These are phyloP conservation scores for Sebastes kiyomatsui DNA, from an alignment of 2,797 vertebrate species.

Conservation along the genomic window DNA sequence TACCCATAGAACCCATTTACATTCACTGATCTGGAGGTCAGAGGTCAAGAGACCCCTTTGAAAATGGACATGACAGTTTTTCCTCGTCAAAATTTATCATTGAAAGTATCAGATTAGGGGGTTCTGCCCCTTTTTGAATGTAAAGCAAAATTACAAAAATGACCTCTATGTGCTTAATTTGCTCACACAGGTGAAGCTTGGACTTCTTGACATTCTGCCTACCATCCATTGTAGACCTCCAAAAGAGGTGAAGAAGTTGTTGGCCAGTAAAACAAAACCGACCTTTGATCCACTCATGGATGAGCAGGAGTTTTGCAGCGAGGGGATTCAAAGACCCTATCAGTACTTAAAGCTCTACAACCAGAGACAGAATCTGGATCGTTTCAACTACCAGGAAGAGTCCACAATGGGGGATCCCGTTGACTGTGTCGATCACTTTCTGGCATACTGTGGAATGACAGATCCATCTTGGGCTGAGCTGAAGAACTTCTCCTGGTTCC, in stretches of 20 bases:
- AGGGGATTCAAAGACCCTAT: constrained; percentile 84
- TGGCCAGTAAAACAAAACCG: constrained; percentile 13
- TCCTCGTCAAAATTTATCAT: too few relatives aligned
- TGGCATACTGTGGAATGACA: constrained; percentile 75
- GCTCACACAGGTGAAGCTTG: constrained; percentile 57
- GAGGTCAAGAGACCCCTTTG: too few relatives aligned
- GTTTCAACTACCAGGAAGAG: constrained; percentile 67
- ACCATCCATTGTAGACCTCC: constrained; percentile 79
- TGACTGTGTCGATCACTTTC: constrained; percentile 78
- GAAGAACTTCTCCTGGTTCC: constrained; percentile 85
- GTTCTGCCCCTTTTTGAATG: fast-evolving
- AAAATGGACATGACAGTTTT: too few relatives aligned
- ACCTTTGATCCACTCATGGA: constrained; percentile 80
- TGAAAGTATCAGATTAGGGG: neutral
- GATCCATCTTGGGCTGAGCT: constrained; percentile 86
- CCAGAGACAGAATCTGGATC: constrained; percentile 66
- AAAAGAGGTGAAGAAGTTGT: constrained; percentile 60
- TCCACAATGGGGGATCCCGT: constrained; percentile 52
- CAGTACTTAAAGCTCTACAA: constrained; percentile 79
- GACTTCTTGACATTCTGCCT: constrained; percentile 81
- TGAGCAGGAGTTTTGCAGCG: constrained; percentile 72
- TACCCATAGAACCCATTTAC: too few relatives aligned
- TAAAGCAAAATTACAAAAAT: neutral
- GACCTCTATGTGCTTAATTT: constrained; percentile 9
- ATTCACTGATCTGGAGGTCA: fast-evolving